Conservation (phyloP, 2,888 invertebrate species). For the Pollenia griseotomentosa region DNA sequence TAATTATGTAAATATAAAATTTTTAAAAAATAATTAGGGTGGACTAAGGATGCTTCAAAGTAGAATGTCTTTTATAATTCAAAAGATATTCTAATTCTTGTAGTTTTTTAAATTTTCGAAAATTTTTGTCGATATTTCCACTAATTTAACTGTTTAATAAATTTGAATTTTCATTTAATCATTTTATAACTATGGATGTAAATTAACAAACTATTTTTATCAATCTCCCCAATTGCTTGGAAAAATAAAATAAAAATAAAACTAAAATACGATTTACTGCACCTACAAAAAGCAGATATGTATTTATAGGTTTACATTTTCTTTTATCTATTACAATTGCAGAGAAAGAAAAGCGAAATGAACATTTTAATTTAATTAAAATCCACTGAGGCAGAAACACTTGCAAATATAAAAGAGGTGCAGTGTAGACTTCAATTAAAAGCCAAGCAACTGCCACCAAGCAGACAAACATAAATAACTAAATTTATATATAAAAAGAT, state of each 20-base stretch:
- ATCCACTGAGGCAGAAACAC: slow-evolving; percentile 64
- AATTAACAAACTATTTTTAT: not conserved
- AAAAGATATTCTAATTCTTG: too few relatives aligned
- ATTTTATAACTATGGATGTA: slow-evolving; percentile 1
- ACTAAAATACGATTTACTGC: slow-evolving; percentile 47
- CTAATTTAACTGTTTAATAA: not conserved
- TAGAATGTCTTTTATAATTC: too few relatives aligned
- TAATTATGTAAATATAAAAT: not conserved
- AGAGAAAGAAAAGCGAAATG: slow-evolving; percentile 13
- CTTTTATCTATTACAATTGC: slow-evolving; percentile 53
- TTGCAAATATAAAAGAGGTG: slow-evolving; percentile 58
- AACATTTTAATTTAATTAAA: slow-evolving; percentile 69
- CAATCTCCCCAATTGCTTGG: slow-evolving; percentile 16
- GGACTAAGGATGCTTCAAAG: too few relatives aligned
- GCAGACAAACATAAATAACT: slow-evolving; percentile 7
- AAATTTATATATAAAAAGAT: not conserved
- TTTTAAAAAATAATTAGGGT: too few relatives aligned
- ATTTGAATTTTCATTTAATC: slow-evolving; percentile 2
- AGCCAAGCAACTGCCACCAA: slow-evolving; percentile 3
- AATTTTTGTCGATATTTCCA: too few relatives aligned
- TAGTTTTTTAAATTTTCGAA: too few relatives aligned
- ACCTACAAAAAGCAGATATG: slow-evolving; percentile 45
- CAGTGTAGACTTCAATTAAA: slow-evolving; percentile 51
- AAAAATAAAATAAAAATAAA: slow-evolving; percentile 33
- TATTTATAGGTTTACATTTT: slow-evolving; percentile 52